phyloP scores from a whole-genome alignment of 1,140 invertebrate genomes.

The Lasioglossum albipes region DNA sequence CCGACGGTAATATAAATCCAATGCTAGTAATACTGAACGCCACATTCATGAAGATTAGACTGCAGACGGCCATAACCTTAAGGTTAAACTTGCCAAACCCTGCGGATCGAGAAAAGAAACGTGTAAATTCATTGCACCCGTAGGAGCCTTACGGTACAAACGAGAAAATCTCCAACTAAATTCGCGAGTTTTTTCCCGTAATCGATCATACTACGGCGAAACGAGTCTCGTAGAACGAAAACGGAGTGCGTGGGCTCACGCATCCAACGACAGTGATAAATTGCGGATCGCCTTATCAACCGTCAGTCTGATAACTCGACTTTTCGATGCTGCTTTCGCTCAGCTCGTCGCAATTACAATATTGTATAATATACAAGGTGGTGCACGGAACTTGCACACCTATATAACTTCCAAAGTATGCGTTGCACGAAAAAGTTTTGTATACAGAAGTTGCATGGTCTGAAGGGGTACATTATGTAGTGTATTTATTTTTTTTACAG shows the following conservation, averaged over 20 bases:
- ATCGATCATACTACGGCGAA: too few species aligned
- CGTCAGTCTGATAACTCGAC: not conserved
- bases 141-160: too few species aligned
- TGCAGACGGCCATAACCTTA: constrained; percentile 78
- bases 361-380: too few species aligned
- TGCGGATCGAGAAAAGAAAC: constrained; percentile 29
- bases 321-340: not conserved
- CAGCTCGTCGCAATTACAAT: too few species aligned
- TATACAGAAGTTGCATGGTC: too few species aligned
- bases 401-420: too few species aligned
- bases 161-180: too few species aligned
- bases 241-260: not conserved
- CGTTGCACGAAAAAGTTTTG: too few species aligned
- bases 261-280: not conserved
- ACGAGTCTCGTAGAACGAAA: not conserved
- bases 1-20: constrained; percentile 82
- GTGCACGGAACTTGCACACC: too few species aligned
- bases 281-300: not conserved
- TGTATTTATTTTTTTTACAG: too few species aligned
- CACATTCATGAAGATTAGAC: constrained; percentile 82
- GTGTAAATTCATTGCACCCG: too few species aligned
- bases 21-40: constrained; percentile 73
- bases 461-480: too few species aligned
- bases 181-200: not conserved
- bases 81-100: constrained; percentile 82